Evolutionary conservation across 1,140 invertebrate genomes (phyloP), one percentile per base, ranked within the genome.

Genomic region (Zaprionus africanus): DNA sequence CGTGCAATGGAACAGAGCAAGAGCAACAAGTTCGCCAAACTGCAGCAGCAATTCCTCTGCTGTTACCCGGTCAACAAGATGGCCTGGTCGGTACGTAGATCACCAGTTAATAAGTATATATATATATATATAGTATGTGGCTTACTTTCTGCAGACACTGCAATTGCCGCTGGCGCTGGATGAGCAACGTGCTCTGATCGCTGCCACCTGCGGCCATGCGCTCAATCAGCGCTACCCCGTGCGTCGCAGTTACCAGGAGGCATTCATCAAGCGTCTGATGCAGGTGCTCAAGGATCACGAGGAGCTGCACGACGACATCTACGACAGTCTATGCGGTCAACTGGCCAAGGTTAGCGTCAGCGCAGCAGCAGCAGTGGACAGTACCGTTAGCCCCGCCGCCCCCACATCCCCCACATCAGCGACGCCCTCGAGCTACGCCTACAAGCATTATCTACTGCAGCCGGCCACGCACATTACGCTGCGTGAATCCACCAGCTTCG

Each of bases 291-390:
- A 79, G 46, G 76, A 80, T 46, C 75, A 72, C 43, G 66, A 75
- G 2, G 92, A 92, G 67, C 41, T 92, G 22, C 92, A 92, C 57
- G 92, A 92, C 36, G 68, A 74, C 12, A 60, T 92, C n/a, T 92
- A 91, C 38, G 66, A 76, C 46, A 69, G 69, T n/a, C 70, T 90
- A 7, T 91, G 83, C 59, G 63, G 59, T 1, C 79, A 78, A 6
- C 28, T 78, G 58, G 59, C 49, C 4, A 71, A 81, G 13, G 59
- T 31, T 5, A 49, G 17, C 0, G 5, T 34, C 22, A 22, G 26
- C 0, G 15, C 9, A 0, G 28, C 46, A 34, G 24, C 46, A 54
- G 19, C 17, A 24, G 34, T 58, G 9, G 46, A 12, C 22, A 15
- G 22, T 22, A 22, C 4, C 11, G 31, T 34, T 34, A 15, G 51